phyloP scores from a whole-genome alignment of 2,888 invertebrate species.

The Trachelus tabidus region DNA sequence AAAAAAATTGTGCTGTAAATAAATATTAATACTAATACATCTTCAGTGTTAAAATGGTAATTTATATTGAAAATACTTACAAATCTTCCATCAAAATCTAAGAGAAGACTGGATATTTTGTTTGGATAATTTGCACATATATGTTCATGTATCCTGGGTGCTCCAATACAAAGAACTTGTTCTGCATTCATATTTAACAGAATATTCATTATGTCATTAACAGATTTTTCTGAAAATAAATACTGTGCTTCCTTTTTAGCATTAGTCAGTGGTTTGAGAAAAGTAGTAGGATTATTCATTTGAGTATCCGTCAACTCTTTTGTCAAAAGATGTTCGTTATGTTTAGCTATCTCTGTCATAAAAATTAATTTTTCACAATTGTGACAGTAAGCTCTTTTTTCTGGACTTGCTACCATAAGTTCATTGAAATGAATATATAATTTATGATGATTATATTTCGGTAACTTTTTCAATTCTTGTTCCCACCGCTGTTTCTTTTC shows the following conservation, averaged over 20 bases:
- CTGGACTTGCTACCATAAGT: slow-evolving; percentile 55
- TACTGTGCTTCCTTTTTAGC: slow-evolving; percentile 90
- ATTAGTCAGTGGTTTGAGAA: slow-evolving; percentile 77
- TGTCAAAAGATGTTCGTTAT: slow-evolving; percentile 70
- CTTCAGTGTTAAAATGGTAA: not conserved
- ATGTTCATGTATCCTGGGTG: slow-evolving; percentile 84
- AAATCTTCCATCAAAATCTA: slow-evolving; percentile 85
- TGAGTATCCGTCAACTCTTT: slow-evolving; percentile 71
- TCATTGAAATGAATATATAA: slow-evolving; percentile 69
- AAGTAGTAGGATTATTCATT: slow-evolving; percentile 73
- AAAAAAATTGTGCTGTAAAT: slow-evolving; percentile 72
- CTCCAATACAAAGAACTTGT: slow-evolving; percentile 85
- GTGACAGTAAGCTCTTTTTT: slow-evolving; percentile 72
- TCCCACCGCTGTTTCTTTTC: slow-evolving; percentile 67
- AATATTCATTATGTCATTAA: slow-evolving; percentile 74
- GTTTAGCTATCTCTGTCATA: slow-evolving; percentile 61
- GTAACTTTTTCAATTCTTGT: slow-evolving; percentile 65
- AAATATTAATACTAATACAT: not conserved
- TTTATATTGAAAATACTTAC: slow-evolving; percentile 59
- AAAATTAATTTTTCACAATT: slow-evolving; percentile 72
- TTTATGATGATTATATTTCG: slow-evolving; percentile 69
- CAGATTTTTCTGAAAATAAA: slow-evolving; percentile 79
- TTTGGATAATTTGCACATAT: slow-evolving; percentile 62
- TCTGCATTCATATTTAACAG: slow-evolving; percentile 70
- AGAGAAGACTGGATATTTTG: slow-evolving; percentile 73